Evolutionary conservation across 2,797 vertebrate genomes (phyloP).

Genomic region (Protosalanx chinensis): DNA sequence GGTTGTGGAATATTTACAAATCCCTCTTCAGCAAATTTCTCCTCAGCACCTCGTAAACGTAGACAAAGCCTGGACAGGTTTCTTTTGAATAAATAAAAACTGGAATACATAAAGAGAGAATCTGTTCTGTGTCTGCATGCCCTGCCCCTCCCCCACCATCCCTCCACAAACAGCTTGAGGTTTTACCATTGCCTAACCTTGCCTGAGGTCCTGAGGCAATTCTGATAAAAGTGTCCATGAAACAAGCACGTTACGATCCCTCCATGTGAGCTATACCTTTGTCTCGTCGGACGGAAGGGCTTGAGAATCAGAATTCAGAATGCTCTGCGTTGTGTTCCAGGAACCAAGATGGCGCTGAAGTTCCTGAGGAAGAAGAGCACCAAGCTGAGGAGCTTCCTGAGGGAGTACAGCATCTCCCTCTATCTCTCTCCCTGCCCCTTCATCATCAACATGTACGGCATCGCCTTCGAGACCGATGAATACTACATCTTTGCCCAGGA

Average conservation of each 20-base stretch:
- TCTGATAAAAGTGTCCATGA: too few relatives aligned
- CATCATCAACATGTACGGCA: conserved; percentile 81
- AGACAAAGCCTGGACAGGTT: conserved; percentile 36
- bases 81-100: conserved; percentile 21
- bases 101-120: conserved; percentile 6
- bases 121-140: not conserved
- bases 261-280: too few relatives aligned
- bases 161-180: too few relatives aligned
- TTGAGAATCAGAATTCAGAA: not conserved
- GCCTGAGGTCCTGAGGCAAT: too few relatives aligned
- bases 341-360: conserved; percentile 80
- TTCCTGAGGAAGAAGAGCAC: conserved; percentile 79
- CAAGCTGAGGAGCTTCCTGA: conserved; percentile 77
- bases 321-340: conserved; percentile 43
- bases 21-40: conserved; percentile 6
- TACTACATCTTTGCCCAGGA: conserved; percentile 80
- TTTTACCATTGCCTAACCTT: too few relatives aligned
- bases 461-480: conserved; percentile 76
- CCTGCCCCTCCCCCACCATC: not conserved
- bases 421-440: conserved; percentile 78
- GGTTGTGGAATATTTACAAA: conserved; percentile 40
- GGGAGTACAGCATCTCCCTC: conserved; percentile 78
- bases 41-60: too few relatives aligned
- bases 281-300: not conserved
- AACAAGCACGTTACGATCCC: too few relatives aligned